These are phyloP conservation scores for Myotis davidii DNA, from an alignment of 2,113 vertebrate genomes.

Conservation along the genomic window DNA sequence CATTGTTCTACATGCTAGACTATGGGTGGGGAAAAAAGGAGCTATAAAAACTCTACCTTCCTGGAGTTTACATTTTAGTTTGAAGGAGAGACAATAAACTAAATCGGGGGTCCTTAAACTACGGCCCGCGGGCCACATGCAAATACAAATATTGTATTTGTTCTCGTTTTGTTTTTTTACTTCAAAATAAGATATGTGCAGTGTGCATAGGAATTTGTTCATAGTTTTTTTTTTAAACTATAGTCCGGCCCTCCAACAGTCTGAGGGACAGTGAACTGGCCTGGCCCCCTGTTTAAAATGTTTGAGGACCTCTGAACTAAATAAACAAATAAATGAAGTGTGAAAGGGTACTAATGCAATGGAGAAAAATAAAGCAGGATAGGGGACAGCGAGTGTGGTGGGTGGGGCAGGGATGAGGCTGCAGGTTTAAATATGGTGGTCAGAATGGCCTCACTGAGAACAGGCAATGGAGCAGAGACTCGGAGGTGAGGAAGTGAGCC, in stretches of 20 bases:
- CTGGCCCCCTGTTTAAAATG: no score
- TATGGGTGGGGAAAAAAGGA: background rate
- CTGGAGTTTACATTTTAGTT: conserved; percentile 4
- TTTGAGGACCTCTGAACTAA: background rate
- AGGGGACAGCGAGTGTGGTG: no score
- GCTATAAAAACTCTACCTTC: background rate
- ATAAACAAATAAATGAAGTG: background rate
- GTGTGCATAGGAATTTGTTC: no score
- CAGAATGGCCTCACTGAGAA: background rate
- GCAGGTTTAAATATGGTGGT: background rate
- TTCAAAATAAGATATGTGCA: no score
- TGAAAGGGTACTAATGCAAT: background rate
- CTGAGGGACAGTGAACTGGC: no score
- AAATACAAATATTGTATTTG: no score
- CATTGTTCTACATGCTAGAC: background rate
- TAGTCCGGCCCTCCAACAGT: no score
- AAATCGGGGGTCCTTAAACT: background rate
- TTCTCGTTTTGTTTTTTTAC: no score
- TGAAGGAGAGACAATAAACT: background rate
- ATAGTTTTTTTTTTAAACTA: no score
- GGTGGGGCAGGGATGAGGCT: background rate
- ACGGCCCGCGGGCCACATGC: no score
- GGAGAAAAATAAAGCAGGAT: background rate
- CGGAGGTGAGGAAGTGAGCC: background rate
- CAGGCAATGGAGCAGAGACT: background rate